Evolutionary conservation across 2,113 vertebrate species (phyloP).

Genomic region (Natator depressus): DNA sequence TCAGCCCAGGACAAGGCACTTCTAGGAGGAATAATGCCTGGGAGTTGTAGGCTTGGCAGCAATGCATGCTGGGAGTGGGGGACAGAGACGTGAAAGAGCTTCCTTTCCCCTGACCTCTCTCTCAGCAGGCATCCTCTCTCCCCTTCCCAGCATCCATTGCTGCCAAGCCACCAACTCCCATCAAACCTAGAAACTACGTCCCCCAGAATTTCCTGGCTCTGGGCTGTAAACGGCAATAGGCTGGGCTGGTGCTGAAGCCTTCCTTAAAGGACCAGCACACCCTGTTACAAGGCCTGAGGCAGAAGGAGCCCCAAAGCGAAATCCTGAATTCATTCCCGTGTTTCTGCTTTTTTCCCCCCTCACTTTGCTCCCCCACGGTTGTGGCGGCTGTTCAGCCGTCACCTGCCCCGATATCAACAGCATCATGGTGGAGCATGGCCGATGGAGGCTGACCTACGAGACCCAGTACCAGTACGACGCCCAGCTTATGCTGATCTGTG

Average conservation of each 20-base stretch:
- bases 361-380: rapidly evolving
- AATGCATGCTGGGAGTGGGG: neutral
- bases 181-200: neutral
- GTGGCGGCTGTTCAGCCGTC: constrained; percentile 80
- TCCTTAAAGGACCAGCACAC: rapidly evolving
- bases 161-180: too few relatives aligned
- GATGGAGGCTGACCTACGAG: constrained; percentile 95
- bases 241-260: neutral
- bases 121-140: neutral
- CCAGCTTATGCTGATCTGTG: constrained; percentile 95
- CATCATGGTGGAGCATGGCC: constrained; percentile 90
- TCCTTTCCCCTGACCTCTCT: neutral
- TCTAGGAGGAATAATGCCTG: neutral
- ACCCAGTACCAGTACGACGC: constrained; percentile 93
- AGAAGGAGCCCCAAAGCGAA: neutral
- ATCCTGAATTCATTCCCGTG: rapidly evolving
- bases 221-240: neutral
- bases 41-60: neutral
- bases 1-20: neutral
- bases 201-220: neutral
- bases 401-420: constrained; percentile 91
- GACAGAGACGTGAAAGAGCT: neutral
- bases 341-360: neutral
- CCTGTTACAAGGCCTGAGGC: neutral
- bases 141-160: neutral